Percentiles rank a stretch among this genome's conserved stretches.
phyloP scores from a whole-genome alignment of 2,113 vertebrate genomes.

The Scolopax mira region DNA sequence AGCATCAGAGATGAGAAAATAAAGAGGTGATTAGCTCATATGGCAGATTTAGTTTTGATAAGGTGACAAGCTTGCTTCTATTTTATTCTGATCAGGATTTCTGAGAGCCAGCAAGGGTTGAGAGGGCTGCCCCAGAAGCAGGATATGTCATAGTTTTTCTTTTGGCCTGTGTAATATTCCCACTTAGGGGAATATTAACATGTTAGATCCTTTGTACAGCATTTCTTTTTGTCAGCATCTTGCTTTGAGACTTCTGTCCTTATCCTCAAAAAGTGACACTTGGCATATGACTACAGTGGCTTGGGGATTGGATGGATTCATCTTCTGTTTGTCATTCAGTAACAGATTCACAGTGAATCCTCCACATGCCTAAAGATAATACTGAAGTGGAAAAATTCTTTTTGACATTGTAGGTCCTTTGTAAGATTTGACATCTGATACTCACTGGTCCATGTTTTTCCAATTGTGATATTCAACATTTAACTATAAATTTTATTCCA shows the following conservation, averaged over 20 bases:
- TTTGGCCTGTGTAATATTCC: conserved; percentile 21
- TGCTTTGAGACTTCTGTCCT: conserved; percentile 50
- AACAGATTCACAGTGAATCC: background rate
- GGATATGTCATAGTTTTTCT: background rate
- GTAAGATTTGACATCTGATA: background rate
- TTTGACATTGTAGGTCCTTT: background rate
- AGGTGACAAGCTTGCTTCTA: background rate
- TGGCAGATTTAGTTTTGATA: background rate
- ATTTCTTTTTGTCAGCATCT: conserved; percentile 51
- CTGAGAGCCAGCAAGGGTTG: background rate
- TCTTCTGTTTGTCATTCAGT: conserved; percentile 45
- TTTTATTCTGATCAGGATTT: conserved; percentile 26
- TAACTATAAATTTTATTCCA: background rate
- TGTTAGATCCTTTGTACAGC: conserved; percentile 38
- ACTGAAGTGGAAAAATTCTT: background rate
- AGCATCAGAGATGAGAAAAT: background rate
- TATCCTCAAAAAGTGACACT: conserved; percentile 6
- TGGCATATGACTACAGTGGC: conserved; percentile 3
- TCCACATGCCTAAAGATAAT: background rate
- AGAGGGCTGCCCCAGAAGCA: background rate
- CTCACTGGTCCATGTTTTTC: background rate
- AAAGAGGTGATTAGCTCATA: background rate
- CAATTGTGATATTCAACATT: background rate
- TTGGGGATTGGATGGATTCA: conserved; percentile 34
- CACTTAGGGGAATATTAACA: conserved; percentile 46